phyloP scores from a whole-genome alignment of 2,888 invertebrate species.

The Timema podura region DNA sequence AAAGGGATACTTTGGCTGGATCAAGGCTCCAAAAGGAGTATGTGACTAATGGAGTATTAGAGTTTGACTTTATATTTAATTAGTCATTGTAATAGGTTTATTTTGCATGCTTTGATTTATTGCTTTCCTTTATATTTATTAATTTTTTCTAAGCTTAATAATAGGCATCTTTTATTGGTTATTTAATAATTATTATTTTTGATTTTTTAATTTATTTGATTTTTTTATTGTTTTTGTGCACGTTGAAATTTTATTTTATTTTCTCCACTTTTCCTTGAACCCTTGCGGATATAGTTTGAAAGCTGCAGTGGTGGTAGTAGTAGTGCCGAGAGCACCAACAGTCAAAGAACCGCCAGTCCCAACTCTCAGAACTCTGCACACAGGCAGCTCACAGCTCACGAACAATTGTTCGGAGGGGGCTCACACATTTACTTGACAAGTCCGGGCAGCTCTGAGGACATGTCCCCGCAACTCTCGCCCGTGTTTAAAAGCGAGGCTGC shows the following conservation, averaged over 20 bases:
- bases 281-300: slow-evolving; percentile 25
- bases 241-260: slow-evolving; percentile 23
- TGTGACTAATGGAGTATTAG: not conserved
- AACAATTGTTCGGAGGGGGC: slow-evolving; percentile 40
- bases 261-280: not conserved
- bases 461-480: slow-evolving; percentile 63
- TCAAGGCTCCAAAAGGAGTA: not conserved
- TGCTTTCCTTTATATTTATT: not conserved
- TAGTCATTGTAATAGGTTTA: not conserved
- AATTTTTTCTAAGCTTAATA: not conserved
- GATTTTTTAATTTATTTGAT: slow-evolving; percentile 17
- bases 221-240: slow-evolving; percentile 18
- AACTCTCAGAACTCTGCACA: slow-evolving; percentile 34
- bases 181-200: slow-evolving; percentile 1
- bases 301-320: slow-evolving; percentile 29
- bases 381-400: slow-evolving; percentile 40
- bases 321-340: slow-evolving; percentile 26
- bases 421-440: slow-evolving; percentile 30
- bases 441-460: slow-evolving; percentile 33
- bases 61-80: too few relatives aligned
- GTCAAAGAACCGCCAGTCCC: slow-evolving; percentile 40
- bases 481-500: slow-evolving; percentile 85
- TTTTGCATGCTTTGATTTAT: not conserved
- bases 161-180: not conserved
- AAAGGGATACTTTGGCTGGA: too few relatives aligned